Evolutionary conservation across 2,113 vertebrate genomes (phyloP).

Genomic region (Saccopteryx leptura): DNA sequence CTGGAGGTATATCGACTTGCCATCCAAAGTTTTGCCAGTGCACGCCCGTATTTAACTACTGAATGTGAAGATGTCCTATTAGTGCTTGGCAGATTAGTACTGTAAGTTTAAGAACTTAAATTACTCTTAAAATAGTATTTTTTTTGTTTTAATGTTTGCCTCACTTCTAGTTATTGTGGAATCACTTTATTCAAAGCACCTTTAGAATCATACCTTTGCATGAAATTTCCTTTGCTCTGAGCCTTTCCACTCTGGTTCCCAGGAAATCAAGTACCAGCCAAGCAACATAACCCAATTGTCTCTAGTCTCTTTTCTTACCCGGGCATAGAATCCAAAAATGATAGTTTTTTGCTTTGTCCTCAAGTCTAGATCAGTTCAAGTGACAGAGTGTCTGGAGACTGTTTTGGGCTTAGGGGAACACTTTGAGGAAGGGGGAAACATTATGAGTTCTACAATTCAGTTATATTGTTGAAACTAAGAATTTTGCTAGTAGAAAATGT

Average conservation of each 20-base stretch:
- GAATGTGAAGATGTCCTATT: conserved; percentile 97
- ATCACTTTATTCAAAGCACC: conserved; percentile 29
- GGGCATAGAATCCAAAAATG: conserved; percentile 40
- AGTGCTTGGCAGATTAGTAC: conserved; percentile 96
- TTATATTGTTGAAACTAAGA: conserved; percentile 59
- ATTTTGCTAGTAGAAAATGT: conserved; percentile 54
- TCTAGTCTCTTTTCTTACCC: conserved; percentile 30
- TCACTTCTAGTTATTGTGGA: conserved; percentile 55
- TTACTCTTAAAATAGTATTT: conserved; percentile 59
- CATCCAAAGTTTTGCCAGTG: conserved; percentile 97
- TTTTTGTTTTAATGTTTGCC: conserved; percentile 48
- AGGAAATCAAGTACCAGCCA: conserved; percentile 28
- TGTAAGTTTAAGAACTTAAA: conserved; percentile 92
- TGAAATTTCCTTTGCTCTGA: conserved; percentile 49
- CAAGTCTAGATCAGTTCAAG: neutral
- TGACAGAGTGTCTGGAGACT: conserved; percentile 21
- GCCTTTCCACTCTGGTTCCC: neutral
- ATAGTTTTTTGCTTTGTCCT: conserved; percentile 29
- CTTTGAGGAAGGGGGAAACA: neutral
- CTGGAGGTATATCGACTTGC: conserved; percentile 98
- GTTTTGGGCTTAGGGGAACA: conserved; percentile 51
- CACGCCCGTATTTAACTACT: conserved; percentile 96
- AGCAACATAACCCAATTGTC: conserved; percentile 18
- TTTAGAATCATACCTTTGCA: conserved; percentile 19
- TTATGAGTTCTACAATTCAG: neutral